Percentiles rank a stretch among this genome's conserved stretches.
Evolutionary conservation across 2,113 vertebrate genomes (phyloP).

Genomic region (Elachura formosa): DNA sequence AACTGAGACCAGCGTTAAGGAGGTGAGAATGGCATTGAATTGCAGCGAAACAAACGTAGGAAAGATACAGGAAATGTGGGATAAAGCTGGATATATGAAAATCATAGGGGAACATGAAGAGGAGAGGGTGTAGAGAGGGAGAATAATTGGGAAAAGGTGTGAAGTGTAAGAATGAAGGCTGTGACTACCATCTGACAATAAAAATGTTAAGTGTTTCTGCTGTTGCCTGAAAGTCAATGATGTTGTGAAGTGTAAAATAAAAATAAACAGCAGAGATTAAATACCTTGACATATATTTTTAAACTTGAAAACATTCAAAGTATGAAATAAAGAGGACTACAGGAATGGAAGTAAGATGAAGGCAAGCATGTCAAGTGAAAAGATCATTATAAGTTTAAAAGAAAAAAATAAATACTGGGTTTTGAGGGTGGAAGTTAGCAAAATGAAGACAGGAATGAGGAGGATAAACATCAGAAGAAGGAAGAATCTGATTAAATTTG

Average conservation of each 20-base stretch:
- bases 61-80: not conserved
- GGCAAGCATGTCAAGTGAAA: not conserved
- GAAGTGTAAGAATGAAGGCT: not conserved
- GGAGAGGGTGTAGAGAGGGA: not conserved
- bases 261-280: not conserved
- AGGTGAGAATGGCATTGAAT: conserved; percentile 11
- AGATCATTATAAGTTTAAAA: not conserved
- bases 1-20: not conserved
- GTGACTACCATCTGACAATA: not conserved
- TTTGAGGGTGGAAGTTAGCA: not conserved
- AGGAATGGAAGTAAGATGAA: not conserved
- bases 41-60: not conserved
- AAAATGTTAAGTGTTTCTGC: not conserved
- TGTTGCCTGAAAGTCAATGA: not conserved
- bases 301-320: not conserved
- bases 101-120: not conserved
- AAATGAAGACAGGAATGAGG: not conserved
- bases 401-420: not conserved
- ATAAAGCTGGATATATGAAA: not conserved
- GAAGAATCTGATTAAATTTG: not conserved
- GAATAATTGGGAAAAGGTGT: conserved; percentile 1
- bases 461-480: not conserved
- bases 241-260: not conserved
- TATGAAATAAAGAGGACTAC: not conserved
- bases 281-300: not conserved